phyloP scores from a whole-genome alignment of 1,140 invertebrate genomes.

The Drosophila bifasciata region DNA sequence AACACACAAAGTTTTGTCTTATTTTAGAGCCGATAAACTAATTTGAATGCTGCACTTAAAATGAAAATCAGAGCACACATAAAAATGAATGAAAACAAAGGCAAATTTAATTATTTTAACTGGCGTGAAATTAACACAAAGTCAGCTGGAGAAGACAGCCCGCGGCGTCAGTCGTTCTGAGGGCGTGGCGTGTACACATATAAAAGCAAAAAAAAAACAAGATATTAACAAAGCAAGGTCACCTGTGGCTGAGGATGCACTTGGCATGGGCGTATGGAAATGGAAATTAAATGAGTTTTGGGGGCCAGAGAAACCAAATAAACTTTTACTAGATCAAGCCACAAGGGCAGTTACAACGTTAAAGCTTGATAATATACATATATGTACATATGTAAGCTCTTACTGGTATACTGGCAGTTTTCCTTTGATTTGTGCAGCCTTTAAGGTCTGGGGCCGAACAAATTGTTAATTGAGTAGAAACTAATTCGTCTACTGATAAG shows the following conservation, averaged over 20 bases:
- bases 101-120: slow-evolving; percentile 45
- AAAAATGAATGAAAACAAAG: slow-evolving; percentile 44
- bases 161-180: slow-evolving; percentile 43
- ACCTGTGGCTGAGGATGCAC: slow-evolving; percentile 21
- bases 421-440: too few species aligned
- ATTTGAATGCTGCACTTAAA: slow-evolving; percentile 42
- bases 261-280: neutral
- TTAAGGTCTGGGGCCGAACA: too few species aligned
- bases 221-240: slow-evolving; percentile 71
- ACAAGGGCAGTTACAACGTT: too few species aligned
- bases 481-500: too few species aligned
- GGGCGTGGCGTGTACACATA: slow-evolving; percentile 35
- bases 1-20: slow-evolving; percentile 41
- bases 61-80: slow-evolving; percentile 36
- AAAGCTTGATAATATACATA: too few species aligned
- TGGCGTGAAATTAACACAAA: slow-evolving; percentile 49
- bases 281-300: slow-evolving; percentile 17
- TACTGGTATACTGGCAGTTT: too few species aligned
- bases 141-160: slow-evolving; percentile 13
- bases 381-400: too few species aligned
- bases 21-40: slow-evolving; percentile 44
- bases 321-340: neutral
- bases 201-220: slow-evolving; percentile 22
- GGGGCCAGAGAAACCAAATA: slow-evolving; percentile 10
- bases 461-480: too few species aligned